A percentile compares a stretch with the other conserved stretches of the same genome.
phyloP scores from a whole-genome alignment of 2,888 invertebrate species.

The Acanthacorydalis orientalis region DNA sequence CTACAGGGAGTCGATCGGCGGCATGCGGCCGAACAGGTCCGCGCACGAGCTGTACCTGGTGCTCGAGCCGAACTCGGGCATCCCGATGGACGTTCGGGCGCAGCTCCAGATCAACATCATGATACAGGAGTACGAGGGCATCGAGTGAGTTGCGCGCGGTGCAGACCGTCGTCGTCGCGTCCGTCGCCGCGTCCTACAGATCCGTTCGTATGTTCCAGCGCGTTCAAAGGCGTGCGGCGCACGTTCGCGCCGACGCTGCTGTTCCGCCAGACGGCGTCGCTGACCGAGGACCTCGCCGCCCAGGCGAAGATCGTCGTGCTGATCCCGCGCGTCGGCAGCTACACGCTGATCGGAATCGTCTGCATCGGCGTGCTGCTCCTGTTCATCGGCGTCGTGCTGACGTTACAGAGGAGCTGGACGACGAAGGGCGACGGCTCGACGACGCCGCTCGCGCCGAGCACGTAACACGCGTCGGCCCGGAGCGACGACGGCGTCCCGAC shows the following conservation, averaged over 20 bases:
- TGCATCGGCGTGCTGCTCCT: constrained; percentile 26
- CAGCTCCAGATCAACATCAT: constrained; percentile 62
- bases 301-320: constrained; percentile 35
- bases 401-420: constrained; percentile 1
- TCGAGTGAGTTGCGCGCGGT: constrained; percentile 32
- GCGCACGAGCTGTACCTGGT: constrained; percentile 47
- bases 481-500: too few species aligned
- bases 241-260: constrained; percentile 57
- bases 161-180: neutral
- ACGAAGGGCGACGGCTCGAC: too few species aligned
- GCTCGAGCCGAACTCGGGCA: constrained; percentile 60
- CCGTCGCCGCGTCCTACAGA: too few species aligned
- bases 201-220: constrained; percentile 24
- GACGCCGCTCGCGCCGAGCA: too few species aligned
- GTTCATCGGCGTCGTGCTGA: constrained; percentile 21
- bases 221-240: constrained; percentile 34
- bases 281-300: constrained; percentile 38
- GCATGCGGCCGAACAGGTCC: constrained; percentile 44
- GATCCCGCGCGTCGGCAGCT: constrained; percentile 33
- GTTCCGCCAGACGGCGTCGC: constrained; percentile 50
- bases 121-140: constrained; percentile 30
- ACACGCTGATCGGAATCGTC: constrained; percentile 35
- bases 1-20: constrained; percentile 44
- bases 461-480: too few species aligned
- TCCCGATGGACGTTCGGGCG: constrained; percentile 57